Conservation (phyloP, 1,140 invertebrate genomes). For the Meloidogyne hapla region DNA sequence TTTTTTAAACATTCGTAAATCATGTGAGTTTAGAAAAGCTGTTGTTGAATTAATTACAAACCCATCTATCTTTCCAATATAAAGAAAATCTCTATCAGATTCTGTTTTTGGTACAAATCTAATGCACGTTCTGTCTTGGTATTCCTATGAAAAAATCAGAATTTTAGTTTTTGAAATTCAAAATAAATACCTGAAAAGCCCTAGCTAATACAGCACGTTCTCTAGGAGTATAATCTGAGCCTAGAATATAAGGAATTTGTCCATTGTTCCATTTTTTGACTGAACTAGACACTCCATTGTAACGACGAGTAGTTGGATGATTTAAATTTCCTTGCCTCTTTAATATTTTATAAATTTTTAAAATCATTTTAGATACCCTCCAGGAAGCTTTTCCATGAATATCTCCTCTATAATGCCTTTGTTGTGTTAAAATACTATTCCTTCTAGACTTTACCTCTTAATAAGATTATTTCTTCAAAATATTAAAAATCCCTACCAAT, state of each 20-base stretch:
- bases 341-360: slow-evolving; percentile 13
- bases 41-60: slow-evolving; percentile 29
- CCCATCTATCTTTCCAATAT: slow-evolving; percentile 64
- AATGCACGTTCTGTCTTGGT: slow-evolving; percentile 70
- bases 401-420: slow-evolving; percentile 16
- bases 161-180: not conserved
- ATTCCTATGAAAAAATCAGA: slow-evolving; percentile 65
- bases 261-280: slow-evolving; percentile 63
- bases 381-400: slow-evolving; percentile 56
- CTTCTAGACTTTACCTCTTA: slow-evolving; percentile 5
- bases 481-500: slow-evolving; percentile 29
- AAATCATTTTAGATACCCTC: slow-evolving; percentile 29
- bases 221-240: slow-evolving; percentile 57
- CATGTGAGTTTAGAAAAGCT: slow-evolving; percentile 11
- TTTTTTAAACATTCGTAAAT: not conserved
- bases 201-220: slow-evolving; percentile 60
- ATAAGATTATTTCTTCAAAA: not conserved
- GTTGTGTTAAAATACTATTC: slow-evolving; percentile 22
- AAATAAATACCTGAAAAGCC: slow-evolving; percentile 54
- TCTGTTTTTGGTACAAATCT: slow-evolving; percentile 68
- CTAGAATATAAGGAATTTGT: slow-evolving; percentile 61
- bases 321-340: slow-evolving; percentile 1
- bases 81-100: slow-evolving; percentile 68
- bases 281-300: slow-evolving; percentile 32
- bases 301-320: slow-evolving; percentile 1